Percentiles rank a stretch among this genome's conserved stretches.
These are phyloP conservation scores for Lemur catta DNA, from an alignment of 2,797 vertebrate genomes.

Conservation along the genomic window DNA sequence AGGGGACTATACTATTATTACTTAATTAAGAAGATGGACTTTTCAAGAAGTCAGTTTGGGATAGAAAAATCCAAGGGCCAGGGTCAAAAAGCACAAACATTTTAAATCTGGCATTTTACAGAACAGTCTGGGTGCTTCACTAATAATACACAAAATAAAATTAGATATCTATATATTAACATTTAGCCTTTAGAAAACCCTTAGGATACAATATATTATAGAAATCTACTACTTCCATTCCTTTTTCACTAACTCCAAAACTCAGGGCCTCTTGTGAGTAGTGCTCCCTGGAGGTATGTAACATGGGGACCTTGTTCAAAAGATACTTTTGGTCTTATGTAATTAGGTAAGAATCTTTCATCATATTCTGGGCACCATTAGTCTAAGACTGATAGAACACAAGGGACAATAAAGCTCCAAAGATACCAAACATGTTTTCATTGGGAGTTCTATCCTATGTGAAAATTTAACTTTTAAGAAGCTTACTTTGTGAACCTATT, in stretches of 20 bases:
- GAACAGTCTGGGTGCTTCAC: not conserved
- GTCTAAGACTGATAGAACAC: slow-evolving; percentile 1
- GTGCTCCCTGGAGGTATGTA: not conserved
- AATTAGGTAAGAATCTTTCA: slow-evolving; percentile 65
- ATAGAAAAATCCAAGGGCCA: not conserved
- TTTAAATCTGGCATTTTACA: slow-evolving; percentile 38
- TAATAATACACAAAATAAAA: slow-evolving; percentile 31
- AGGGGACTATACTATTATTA: not conserved
- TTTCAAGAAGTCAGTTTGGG: slow-evolving; percentile 26
- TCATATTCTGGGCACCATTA: slow-evolving; percentile 60
- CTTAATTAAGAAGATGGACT: not conserved
- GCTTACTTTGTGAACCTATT: not conserved
- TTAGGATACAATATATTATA: not conserved
- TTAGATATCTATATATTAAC: not conserved
- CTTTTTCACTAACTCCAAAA: slow-evolving; percentile 37
- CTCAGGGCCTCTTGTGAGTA: not conserved
- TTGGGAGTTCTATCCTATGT: not conserved
- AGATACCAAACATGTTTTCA: slow-evolving; percentile 54
- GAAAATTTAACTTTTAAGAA: slow-evolving; percentile 28
- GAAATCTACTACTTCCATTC: not conserved
- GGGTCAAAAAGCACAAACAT: slow-evolving; percentile 23
- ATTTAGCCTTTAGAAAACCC: slow-evolving; percentile 3
- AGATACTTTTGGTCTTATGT: slow-evolving; percentile 45
- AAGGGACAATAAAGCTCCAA: slow-evolving; percentile 58
- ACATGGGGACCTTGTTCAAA: not conserved